Base-by-base conservation (phyloP, 2,888 invertebrate genomes). In the Dermolepida albohirtum region DNA sequence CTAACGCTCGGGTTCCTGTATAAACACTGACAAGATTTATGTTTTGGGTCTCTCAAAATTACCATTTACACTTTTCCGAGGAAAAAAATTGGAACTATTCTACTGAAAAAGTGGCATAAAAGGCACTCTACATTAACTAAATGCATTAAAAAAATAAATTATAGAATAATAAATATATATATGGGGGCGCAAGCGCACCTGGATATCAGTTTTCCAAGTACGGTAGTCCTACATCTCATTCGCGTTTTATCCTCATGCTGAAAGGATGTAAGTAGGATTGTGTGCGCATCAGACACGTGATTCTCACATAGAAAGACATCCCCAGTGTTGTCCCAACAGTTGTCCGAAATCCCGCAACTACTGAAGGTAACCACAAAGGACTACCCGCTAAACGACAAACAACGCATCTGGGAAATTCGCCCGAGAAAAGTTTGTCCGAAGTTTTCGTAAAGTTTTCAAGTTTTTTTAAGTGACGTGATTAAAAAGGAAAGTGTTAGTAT, bases 141-240 rank as follows among this genome's bases (percentile, higher is more conserved):
- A 47, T n/a, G 14, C 12, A 14, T 2, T 47, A 47, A 47, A 47
- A 8, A 8, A 44, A 47, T 16, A 29, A 27, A 59, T 59, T 44
- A 44, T 40, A 29, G 27, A 57, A 59, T 59, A 44, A 54, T 59
- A 59, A 59, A 59, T 59, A 44, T 59, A 59, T 40, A 54, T 39
- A 29, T 52, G 17, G 52, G 63, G 52, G 74, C 73, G 74, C 74
- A 73, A 64, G 73, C 73, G 75, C 75, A 64, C 47, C 52, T 59
- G 50, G 39, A 72, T 74, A 72, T 74, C 75, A 72, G 73, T 68
- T 72, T 69, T 71, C 67, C 71, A 66, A 71, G 74, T 72, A 68
- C 72, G 71, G 73, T 71, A 64, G 67, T 72, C 72, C 72, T 64
- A 70, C 72, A 74, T 73, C 73, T 66, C 75, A 76, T 76, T 75